Percentiles rank a stretch among this genome's conserved stretches.
These are phyloP conservation scores for Siniperca undulata DNA, from an alignment of 2,797 vertebrate genomes.

Conservation along the genomic window DNA sequence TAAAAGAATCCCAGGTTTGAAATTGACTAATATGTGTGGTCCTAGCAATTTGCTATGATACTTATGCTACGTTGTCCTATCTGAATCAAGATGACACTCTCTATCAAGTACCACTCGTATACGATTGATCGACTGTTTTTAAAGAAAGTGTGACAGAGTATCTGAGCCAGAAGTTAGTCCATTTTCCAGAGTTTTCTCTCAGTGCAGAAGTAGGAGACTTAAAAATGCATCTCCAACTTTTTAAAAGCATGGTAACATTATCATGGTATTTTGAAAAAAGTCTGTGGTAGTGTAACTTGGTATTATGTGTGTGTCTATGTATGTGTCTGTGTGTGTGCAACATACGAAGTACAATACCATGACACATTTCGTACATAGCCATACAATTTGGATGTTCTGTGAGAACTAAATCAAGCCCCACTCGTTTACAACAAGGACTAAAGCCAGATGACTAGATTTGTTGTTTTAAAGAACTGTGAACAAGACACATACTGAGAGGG, in stretches of 20 bases:
- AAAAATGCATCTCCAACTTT: background rate
- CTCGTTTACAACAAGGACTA: background rate
- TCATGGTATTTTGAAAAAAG: background rate
- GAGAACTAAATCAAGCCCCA: background rate
- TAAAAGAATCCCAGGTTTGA: background rate
- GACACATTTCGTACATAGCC: background rate
- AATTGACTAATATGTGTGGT: background rate
- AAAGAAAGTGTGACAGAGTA: background rate
- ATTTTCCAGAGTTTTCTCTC: background rate
- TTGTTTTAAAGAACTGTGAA: too few relatives aligned
- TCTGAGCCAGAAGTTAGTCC: background rate
- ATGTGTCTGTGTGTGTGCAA: background rate
- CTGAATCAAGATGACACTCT: background rate
- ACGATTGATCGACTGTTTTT: background rate
- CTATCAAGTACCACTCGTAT: background rate
- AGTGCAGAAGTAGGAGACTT: background rate
- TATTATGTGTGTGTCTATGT: background rate
- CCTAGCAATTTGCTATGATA: background rate
- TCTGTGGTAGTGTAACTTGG: background rate
- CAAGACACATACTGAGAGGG: too few relatives aligned
- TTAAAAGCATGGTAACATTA: background rate
- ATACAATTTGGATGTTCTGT: background rate
- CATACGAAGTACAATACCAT: background rate
- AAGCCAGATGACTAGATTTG: too few relatives aligned
- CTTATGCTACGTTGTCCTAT: background rate